These are phyloP conservation scores for Elephas maximus DNA, from an alignment of 2,113 vertebrate genomes.

Conservation along the genomic window DNA sequence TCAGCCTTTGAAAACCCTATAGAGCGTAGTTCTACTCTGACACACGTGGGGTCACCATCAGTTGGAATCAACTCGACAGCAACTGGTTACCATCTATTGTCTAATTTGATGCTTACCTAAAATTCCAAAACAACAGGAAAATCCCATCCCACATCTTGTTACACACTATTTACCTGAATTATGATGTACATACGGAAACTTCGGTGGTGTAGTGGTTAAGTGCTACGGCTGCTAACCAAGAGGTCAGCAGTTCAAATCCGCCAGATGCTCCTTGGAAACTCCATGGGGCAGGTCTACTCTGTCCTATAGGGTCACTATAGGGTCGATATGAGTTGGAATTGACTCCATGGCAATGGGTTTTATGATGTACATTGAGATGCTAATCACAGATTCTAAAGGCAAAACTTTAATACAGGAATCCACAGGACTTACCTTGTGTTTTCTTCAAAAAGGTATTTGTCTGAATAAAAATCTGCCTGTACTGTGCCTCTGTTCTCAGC, in stretches of 20 bases:
- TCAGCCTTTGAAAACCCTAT: not conserved
- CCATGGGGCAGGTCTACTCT: no score
- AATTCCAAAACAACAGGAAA: not conserved
- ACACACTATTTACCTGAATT: not conserved
- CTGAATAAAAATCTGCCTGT: not conserved
- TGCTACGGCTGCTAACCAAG: no score
- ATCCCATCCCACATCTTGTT: not conserved
- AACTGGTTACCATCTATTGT: not conserved
- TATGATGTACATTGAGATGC: not conserved
- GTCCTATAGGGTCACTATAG: no score
- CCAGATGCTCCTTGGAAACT: no score
- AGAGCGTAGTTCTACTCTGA: not conserved
- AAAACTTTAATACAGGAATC: not conserved
- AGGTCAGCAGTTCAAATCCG: not conserved
- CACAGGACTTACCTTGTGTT: not conserved
- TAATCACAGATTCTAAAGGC: not conserved
- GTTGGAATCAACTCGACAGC: not conserved
- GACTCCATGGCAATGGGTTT: no score
- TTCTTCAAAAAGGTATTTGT: not conserved
- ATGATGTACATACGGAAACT: not conserved
- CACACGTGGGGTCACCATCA: not conserved
- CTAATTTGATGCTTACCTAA: constrained; percentile 3
- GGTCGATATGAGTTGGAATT: no score
- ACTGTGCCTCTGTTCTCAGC: not conserved
- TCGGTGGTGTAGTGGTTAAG: no score